phyloP scores from a whole-genome alignment of 2,888 invertebrate genomes.

The Eupithecia vulgata region DNA sequence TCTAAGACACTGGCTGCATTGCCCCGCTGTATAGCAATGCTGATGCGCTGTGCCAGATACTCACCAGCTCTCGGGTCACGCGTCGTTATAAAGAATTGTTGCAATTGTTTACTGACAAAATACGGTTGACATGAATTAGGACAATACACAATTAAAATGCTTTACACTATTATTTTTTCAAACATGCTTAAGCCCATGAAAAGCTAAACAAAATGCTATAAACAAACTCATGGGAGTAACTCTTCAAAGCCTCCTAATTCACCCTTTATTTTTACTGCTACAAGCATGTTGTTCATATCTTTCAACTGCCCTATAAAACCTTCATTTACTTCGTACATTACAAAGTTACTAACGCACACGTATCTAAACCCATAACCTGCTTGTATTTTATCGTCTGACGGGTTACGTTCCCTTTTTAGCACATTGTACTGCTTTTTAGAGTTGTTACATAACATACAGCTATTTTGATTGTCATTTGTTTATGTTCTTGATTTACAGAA shows the following conservation, averaged over 20 bases:
- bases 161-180: background rate
- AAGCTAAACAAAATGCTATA: background rate
- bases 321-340: slow-evolving; percentile 29
- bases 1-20: no score
- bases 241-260: slow-evolving; percentile 10
- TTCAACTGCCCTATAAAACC: slow-evolving; percentile 26
- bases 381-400: slow-evolving; percentile 45
- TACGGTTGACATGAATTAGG: no score
- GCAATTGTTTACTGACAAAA: no score
- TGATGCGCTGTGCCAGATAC: no score
- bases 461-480: background rate
- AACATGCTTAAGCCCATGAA: background rate
- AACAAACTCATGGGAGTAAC: background rate
- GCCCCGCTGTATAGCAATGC: no score
- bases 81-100: no score
- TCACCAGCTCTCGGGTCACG: no score
- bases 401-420: slow-evolving; percentile 30
- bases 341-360: slow-evolving; percentile 33
- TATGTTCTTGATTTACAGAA: no score
- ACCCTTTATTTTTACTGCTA: slow-evolving; percentile 18
- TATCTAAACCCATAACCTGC: slow-evolving; percentile 44
- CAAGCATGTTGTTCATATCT: slow-evolving; percentile 17
- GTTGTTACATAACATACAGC: background rate
- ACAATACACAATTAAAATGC: no score
- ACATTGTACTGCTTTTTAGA: slow-evolving; percentile 7